Evolutionary conservation across 2,113 vertebrate species (phyloP).

Genomic region (Melanostigma gelatinosum): DNA sequence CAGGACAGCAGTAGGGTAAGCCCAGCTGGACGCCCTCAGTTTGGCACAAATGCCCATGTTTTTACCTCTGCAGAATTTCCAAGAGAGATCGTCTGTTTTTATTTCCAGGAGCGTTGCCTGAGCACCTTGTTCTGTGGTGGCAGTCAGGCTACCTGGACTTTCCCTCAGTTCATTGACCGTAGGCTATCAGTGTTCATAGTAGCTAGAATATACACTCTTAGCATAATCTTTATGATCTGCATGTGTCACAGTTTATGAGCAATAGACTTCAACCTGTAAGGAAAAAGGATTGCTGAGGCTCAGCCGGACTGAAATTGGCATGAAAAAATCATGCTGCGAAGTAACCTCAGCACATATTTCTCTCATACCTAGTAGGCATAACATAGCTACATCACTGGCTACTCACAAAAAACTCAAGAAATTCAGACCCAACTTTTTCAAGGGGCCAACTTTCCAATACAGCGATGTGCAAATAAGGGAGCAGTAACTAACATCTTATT

Average conservation of each 20-base stretch:
- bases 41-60: slow-evolving; percentile 46
- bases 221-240: slow-evolving; percentile 30
- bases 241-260: slow-evolving; percentile 47
- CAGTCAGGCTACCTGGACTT: not conserved
- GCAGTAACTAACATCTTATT: not conserved
- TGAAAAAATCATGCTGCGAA: no score
- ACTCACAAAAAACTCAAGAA: not conserved
- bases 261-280: slow-evolving; percentile 73
- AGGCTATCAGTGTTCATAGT: slow-evolving; percentile 7
- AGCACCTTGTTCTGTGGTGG: not conserved
- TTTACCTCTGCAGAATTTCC: not conserved
- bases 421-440: no score
- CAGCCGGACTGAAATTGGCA: not conserved
- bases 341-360: not conserved
- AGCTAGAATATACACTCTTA: slow-evolving; percentile 6
- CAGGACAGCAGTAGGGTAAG: slow-evolving; percentile 75
- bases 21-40: slow-evolving; percentile 61
- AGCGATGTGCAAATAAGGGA: not conserved
- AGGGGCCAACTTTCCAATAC: no score
- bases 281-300: not conserved
- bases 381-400: not conserved
- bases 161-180: not conserved
- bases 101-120: not conserved
- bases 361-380: not conserved
- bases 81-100: not conserved